Base-by-base conservation (phyloP, 2,888 invertebrate genomes). In the Notocelia uddmanniana region DNA sequence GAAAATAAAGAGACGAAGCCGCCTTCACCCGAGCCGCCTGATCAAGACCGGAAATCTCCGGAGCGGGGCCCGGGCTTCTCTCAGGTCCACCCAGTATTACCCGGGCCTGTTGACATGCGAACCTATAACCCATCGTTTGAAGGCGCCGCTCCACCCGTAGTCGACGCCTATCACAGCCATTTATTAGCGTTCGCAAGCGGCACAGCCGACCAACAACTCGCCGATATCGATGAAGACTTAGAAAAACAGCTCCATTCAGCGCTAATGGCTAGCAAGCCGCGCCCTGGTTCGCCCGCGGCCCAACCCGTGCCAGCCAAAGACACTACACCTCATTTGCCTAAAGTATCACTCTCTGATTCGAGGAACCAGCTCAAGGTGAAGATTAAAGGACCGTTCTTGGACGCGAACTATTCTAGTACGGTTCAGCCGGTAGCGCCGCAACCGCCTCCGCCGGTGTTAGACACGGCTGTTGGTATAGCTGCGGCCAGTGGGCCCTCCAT, bases 51-150 rank as follows among this genome's bases (percentile, higher is more conserved):
- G 58, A 80, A 81, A 64, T 76, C 77, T 18, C 76, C 82, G 8
- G 85, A 86, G 67, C 78, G 81, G 57, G 85, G 83, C 0, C 76
- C 86, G 34, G 86, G 85, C 19, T 89, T 90, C 74, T 88, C 95
- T 58, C 94, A 95, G 60, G 96, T 96, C 9, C 94, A 95, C 76
- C 96, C 97, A 0, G 95, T 97, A 64, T 87, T 98, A 75, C 97
- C 98, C 0, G 98, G 97, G 1, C 98, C 98, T 0, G 98, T 98
- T 0, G 97, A 98, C 85, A 98, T 98, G 98, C 95, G 98, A 68
- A 97, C 97, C 0, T 98, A 98, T 84, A 97, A 96, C 81, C 91
- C 94, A 0, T 93, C 94, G 1, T 93, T 95, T 73, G 96, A 96
- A 75, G 94, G 94, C 31, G 94, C 95, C 72, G 90, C 92, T 2